These are phyloP conservation scores for Epiblema foenella DNA, from an alignment of 2,888 invertebrate species.

Conservation along the genomic window DNA sequence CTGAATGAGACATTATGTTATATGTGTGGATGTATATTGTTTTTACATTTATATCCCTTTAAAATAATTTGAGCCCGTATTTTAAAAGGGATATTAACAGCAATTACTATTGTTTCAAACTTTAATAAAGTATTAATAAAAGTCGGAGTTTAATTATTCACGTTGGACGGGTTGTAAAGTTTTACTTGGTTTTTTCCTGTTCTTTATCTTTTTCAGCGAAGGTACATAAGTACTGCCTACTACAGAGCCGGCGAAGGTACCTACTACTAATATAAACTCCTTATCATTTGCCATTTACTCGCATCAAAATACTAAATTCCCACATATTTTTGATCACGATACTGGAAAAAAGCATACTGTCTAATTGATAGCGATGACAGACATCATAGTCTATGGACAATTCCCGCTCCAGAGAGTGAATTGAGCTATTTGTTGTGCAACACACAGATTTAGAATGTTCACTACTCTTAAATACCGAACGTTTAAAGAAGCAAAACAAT, in stretches of 20 bases:
- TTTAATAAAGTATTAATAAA: conserved; percentile 61
- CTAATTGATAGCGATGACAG: no score
- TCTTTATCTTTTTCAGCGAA: not conserved
- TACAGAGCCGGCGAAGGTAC: not conserved
- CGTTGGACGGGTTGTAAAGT: not conserved
- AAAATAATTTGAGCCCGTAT: conserved; percentile 84
- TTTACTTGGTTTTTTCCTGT: not conserved
- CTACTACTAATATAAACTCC: not conserved
- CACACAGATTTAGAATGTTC: no score
- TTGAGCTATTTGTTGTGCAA: no score
- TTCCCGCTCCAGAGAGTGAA: no score
- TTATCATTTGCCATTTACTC: no score
- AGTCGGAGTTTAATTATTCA: conserved; percentile 44
- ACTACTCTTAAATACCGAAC: no score
- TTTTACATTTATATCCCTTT: conserved; percentile 76
- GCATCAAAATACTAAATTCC: no score
- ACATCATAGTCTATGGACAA: no score
- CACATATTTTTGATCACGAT: no score
- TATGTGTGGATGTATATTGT: conserved; percentile 46
- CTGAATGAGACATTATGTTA: conserved; percentile 26
- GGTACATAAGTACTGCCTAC: not conserved
- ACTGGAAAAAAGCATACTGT: no score
- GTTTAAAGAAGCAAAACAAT: no score
- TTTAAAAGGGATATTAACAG: conserved; percentile 79
- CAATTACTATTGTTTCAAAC: conserved; percentile 51